Evolutionary conservation across 2,888 invertebrate genomes (phyloP), one percentile per base, ranked within the genome.

Genomic region (Ametastegia equiseti): DNA sequence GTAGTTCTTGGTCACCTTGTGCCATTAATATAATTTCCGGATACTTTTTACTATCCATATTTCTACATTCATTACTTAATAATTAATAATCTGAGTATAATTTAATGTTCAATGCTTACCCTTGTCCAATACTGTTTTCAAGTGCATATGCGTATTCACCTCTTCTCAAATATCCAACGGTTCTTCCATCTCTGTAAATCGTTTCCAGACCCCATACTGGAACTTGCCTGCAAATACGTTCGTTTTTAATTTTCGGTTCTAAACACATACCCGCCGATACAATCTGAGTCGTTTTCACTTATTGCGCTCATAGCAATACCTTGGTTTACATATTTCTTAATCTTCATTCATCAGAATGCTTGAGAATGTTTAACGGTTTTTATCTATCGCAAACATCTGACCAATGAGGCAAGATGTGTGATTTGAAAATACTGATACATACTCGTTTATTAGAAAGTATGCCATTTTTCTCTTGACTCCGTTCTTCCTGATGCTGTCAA

Each of bases 151-250:
- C 97, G 89, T 95, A 97, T 85, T 97, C 97, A 0, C 96, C 97
- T 88, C 97, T 93, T 83, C 98, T 93, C 7, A 98, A 90, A 86
- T 96, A 96, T 13, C 98, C 98, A 5, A 97, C 96, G 0, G 95
- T 93, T 86, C 94, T 92, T 2, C 95, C 96, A 88, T 97, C 94
- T 88, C 97, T 94, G 92, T 95, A 97, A 88, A 98, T 95, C 0
- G 96, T 95, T 93, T 98, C 98, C 86, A 97, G 93, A 0, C 98
- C 98, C 93, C 96, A 97, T 60, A 98, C 89, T n/a, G 97, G 95
- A 15, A 96, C 92, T 92, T 95, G 91, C 6, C 90, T 91, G 60
- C 19, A 69, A 75, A 54, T 71, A 69, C 30, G 79, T 77, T 39
- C 63, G 60, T 33, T 39, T 30, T 65, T 71, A 33, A 63, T 79